Percentiles rank a stretch among this genome's conserved stretches.
phyloP scores from a whole-genome alignment of 2,797 vertebrate genomes.

The Scleropages formosus region DNA sequence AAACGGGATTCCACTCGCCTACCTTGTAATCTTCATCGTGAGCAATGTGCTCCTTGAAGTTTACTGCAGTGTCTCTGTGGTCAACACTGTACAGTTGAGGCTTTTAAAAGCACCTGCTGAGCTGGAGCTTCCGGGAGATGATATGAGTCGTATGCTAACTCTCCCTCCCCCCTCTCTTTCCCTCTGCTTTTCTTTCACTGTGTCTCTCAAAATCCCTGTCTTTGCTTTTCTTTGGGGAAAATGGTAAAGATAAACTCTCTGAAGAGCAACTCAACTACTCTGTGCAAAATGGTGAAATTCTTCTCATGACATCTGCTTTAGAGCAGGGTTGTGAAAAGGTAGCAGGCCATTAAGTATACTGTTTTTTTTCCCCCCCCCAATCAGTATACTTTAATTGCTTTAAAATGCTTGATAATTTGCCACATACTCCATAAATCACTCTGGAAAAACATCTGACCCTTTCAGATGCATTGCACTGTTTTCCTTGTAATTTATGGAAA shows the following conservation, averaged over 20 bases:
- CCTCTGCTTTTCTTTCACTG: background rate
- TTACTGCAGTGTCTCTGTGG: background rate
- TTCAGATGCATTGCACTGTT: too few relatives aligned
- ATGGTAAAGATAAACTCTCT: background rate
- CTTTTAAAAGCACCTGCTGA: constrained; percentile 33
- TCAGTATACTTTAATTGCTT: too few relatives aligned
- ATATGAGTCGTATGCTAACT: background rate
- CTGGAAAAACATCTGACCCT: too few relatives aligned
- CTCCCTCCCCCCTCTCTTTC: constrained; percentile 3
- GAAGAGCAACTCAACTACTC: too few relatives aligned
- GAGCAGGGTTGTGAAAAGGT: too few relatives aligned
- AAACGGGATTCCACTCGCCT: background rate
- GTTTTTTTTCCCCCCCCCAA: too few relatives aligned
- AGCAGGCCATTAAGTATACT: too few relatives aligned
- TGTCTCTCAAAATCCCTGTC: background rate
- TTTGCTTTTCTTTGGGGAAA: background rate
- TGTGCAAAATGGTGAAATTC: background rate
- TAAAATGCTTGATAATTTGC: too few relatives aligned
- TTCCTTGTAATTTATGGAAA: too few relatives aligned
- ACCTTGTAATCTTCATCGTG: constrained; percentile 17
- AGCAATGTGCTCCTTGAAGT: background rate
- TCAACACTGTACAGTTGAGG: background rate
- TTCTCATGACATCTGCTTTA: too few relatives aligned
- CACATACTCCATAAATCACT: too few relatives aligned
- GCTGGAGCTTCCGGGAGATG: constrained; percentile 16